Conservation (phyloP, 2,888 invertebrate genomes). For the Gymnoscelis rufifasciata region DNA sequence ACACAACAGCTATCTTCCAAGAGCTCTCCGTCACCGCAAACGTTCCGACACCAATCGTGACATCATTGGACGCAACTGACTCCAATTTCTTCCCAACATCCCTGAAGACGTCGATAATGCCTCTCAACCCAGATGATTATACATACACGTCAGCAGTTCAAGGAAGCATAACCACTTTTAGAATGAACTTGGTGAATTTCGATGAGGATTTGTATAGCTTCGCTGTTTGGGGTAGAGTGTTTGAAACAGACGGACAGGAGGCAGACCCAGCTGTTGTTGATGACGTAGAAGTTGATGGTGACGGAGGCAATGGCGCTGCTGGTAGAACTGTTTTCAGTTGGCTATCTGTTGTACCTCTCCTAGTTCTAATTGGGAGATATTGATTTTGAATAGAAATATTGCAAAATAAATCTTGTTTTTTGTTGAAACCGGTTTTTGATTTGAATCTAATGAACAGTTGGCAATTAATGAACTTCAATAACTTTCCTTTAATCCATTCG, state of each 20-base stretch:
- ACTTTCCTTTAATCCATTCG: too few species aligned
- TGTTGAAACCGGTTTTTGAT: too few species aligned
- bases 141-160: constrained; percentile 34
- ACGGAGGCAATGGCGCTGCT: neutral
- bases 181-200: constrained; percentile 37
- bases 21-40: constrained; percentile 61
- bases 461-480: too few species aligned
- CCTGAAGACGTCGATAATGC: constrained; percentile 66
- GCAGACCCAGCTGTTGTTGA: constrained; percentile 41
- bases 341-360: constrained; percentile 10
- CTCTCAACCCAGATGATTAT: constrained; percentile 57
- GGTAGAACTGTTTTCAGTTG: constrained; percentile 22
- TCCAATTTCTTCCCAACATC: constrained; percentile 71
- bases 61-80: constrained; percentile 42
- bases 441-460: too few species aligned
- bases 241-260: constrained; percentile 56
- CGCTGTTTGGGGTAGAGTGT: constrained; percentile 75
- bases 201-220: constrained; percentile 65
- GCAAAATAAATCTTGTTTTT: too few species aligned
- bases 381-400: too few species aligned
- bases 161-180: constrained; percentile 33
- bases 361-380: neutral
- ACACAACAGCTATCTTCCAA: constrained; percentile 64
- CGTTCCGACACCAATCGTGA: constrained; percentile 54
- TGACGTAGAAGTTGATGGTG: constrained; percentile 29